Evolutionary conservation across 1,140 invertebrate genomes (phyloP).

Genomic region (Melanaphis sacchari): DNA sequence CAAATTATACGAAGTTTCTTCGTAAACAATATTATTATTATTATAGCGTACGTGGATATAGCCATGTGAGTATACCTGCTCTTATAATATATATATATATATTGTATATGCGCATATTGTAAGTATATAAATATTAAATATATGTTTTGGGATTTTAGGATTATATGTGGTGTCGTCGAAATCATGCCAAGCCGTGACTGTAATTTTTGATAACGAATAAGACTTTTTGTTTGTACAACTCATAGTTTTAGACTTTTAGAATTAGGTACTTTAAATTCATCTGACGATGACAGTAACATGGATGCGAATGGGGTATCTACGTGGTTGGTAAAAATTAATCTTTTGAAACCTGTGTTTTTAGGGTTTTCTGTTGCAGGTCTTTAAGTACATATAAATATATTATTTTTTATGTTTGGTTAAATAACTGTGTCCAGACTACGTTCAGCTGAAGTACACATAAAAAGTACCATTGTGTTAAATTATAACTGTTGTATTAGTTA

Average conservation of each 20-base stretch:
- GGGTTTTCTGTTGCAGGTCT: not conserved
- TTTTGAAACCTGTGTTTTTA: not conserved
- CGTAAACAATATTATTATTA: not conserved
- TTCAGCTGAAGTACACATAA: not conserved
- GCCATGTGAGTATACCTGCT: not conserved
- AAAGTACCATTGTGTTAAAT: not conserved
- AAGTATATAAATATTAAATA: not conserved
- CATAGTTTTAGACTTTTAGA: not conserved
- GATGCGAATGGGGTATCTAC: not conserved
- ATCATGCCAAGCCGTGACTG: not conserved
- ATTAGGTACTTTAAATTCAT: constrained; percentile 9
- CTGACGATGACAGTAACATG: not conserved
- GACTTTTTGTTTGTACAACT: not conserved
- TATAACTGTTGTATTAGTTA: no score
- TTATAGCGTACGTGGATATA: not conserved
- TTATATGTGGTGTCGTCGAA: not conserved
- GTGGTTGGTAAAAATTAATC: constrained; percentile 21
- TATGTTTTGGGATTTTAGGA: not conserved
- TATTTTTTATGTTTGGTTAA: not conserved
- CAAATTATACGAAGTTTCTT: no score
- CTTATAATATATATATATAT: not conserved
- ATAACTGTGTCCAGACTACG: not conserved
- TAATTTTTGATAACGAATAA: constrained; percentile 7
- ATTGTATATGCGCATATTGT: not conserved
- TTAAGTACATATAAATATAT: not conserved